phyloP scores from a whole-genome alignment of 2,888 invertebrate species.

The Hirtodrosophila trivittata region DNA sequence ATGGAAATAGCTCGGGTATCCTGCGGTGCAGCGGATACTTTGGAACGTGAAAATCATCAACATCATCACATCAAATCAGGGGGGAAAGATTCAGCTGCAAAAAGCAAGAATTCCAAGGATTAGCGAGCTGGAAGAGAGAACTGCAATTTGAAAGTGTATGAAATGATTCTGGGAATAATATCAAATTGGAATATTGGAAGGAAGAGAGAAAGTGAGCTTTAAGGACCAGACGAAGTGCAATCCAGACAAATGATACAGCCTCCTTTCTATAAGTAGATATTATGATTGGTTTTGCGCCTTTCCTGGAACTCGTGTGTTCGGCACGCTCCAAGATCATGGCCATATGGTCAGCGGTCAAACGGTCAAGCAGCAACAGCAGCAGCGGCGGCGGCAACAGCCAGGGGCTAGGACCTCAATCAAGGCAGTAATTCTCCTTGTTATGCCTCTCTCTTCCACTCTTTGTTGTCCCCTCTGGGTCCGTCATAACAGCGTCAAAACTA shows the following conservation, averaged over 20 bases:
- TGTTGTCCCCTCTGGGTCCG: no score
- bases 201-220: no score
- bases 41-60: constrained; percentile 10
- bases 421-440: constrained; percentile 23
- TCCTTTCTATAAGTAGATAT: not conserved
- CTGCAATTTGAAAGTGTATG: no score
- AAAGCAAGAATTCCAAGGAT: not conserved
- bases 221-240: no score
- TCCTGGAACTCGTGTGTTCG: constrained; percentile 61
- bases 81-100: not conserved
- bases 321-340: constrained; percentile 48
- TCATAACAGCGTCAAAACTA: constrained; percentile 78
- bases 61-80: no score
- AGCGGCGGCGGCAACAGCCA: constrained; percentile 12
- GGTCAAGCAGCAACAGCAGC: constrained; percentile 26
- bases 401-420: constrained; percentile 73
- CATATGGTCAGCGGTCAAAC: constrained; percentile 54
- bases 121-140: no score
- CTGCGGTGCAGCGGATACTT: constrained; percentile 37
- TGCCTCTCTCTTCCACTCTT: not conserved
- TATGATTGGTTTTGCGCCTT: constrained; percentile 49
- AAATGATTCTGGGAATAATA: no score
- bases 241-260: no score
- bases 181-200: no score
- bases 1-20: constrained; percentile 41